Base-by-base conservation (phyloP, 2,113 vertebrate species). In the Galbula dea region DNA sequence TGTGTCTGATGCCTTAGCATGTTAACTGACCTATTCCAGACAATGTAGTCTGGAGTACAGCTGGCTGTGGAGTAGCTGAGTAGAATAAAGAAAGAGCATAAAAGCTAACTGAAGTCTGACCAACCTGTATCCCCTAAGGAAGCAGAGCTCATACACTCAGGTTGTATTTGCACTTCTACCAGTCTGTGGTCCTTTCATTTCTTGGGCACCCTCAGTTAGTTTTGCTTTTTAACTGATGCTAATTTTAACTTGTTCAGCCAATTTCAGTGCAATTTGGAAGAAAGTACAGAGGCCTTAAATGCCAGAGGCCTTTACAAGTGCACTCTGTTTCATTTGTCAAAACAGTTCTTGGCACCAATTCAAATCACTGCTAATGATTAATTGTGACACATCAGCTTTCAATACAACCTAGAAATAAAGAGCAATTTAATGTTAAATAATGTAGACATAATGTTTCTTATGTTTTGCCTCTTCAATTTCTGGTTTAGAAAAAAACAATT, bases 121-220 rank as follows among this genome's bases (percentile, higher is more conserved):
- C 3, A 1, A 3, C 21, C n/a, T 11, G 14, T 51, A 48, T n/a
- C 59, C 57, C 24, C n/a, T 20, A 18, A 24, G 52, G 29, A 63
- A 22, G 13, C 13, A 2, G 30, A 66, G 74, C 43, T 34, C 78
- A 4, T 6, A 1, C 9, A 1, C 46, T 66, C 5, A 0, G 14
- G 3, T 43, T 39, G 37, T 69, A 43, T 32, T 75, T 68, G 66
- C 30, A 10, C 23, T 34, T 34, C 3, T 52, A 14, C 29, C 6
- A 7, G 15, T 34, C 32, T 65, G 15, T 86, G 26, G 51, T 65
- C 21, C 52, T 59, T 72, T 41, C 34, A 14, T 32, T 39, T 59
- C 30, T 29, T 0, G 0, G 52, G 14, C 36, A 39, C 45, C 7
- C 58, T 43, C 2, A 0, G 32, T 74, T 62, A 19, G 41, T 46